Percentiles rank a stretch among this genome's conserved stretches.
phyloP scores from a whole-genome alignment of 2,797 vertebrate genomes.

The Ispidina lecontei region DNA sequence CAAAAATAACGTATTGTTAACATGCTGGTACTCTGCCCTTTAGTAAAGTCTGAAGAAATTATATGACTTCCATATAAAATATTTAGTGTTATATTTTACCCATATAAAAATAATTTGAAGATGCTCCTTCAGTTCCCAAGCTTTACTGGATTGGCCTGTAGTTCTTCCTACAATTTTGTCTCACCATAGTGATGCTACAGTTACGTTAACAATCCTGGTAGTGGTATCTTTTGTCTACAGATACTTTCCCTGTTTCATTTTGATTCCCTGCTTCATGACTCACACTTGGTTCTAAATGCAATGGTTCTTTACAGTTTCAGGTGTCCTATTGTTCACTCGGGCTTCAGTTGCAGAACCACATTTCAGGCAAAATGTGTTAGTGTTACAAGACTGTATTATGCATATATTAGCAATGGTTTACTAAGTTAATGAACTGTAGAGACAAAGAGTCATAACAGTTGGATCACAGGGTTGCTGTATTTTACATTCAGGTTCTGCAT shows the following conservation, averaged over 20 bases:
- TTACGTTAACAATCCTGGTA: not conserved
- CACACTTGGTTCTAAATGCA: constrained; percentile 22
- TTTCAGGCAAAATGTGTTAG: constrained; percentile 73
- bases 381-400: constrained; percentile 63
- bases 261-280: not conserved
- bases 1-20: not conserved
- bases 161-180: constrained; percentile 5
- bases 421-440: constrained; percentile 73
- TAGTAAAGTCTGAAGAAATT: not conserved
- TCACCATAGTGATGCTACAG: not conserved
- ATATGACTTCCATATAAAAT: not conserved
- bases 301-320: not conserved
- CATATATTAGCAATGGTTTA: constrained; percentile 70
- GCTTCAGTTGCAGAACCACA: constrained; percentile 57
- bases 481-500: not conserved
- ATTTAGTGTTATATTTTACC: not conserved
- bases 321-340: constrained; percentile 49
- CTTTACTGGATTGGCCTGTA: not conserved
- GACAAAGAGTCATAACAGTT: constrained; percentile 40
- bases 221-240: not conserved
- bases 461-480: not conserved
- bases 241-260: constrained; percentile 32
- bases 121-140: not conserved
- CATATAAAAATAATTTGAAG: not conserved
- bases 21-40: not conserved